Conservation (phyloP, 1,140 invertebrate species). For the Dinoponera quadriceps region DNA sequence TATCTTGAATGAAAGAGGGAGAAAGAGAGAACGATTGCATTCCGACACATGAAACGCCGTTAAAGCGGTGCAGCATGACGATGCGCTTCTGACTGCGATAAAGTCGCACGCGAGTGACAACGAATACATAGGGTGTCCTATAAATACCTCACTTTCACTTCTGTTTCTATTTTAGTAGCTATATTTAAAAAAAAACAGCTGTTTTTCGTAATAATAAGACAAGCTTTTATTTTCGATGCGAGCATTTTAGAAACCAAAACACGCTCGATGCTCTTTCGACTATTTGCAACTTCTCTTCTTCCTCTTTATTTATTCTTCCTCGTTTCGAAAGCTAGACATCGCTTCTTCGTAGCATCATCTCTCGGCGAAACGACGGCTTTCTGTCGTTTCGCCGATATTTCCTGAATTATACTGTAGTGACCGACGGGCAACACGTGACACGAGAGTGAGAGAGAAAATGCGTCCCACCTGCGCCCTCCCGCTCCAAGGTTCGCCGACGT, state of each 20-base stretch:
- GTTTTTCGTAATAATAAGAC: neutral
- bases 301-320: neutral
- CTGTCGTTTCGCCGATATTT: constrained; percentile 33
- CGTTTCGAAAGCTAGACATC: neutral
- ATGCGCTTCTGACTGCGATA: constrained; percentile 38
- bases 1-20: neutral
- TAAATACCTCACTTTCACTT: constrained; percentile 23
- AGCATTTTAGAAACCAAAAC: too few species aligned
- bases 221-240: neutral
- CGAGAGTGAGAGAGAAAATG: constrained; percentile 37
- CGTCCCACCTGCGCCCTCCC: constrained; percentile 60
- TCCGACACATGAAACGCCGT: constrained; percentile 6
- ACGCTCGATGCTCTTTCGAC: too few species aligned
- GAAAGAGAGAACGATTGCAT: neutral
- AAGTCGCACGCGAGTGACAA: constrained; percentile 14
- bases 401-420: constrained; percentile 35
- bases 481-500: constrained; percentile 34
- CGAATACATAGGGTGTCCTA: constrained; percentile 14
- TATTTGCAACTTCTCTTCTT: too few species aligned
- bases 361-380: neutral
- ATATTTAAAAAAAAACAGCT: neutral
- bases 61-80: constrained; percentile 13
- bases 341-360: neutral
- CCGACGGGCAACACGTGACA: constrained; percentile 41
- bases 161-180: neutral